These are phyloP conservation scores for Arctopsyche grandis DNA, from an alignment of 1,140 invertebrate genomes.

Conservation along the genomic window DNA sequence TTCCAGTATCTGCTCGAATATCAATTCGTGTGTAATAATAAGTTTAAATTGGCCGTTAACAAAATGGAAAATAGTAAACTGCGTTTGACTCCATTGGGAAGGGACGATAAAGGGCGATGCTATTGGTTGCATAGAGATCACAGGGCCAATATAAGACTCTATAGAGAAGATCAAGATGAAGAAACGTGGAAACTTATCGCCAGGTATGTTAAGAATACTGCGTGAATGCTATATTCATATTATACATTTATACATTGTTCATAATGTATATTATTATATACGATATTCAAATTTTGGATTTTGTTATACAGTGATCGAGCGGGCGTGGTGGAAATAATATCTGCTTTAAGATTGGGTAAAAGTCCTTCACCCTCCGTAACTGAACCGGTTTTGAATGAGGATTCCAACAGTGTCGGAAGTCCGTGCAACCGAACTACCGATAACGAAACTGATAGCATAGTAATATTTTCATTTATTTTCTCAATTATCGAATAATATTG, in stretches of 20 bases:
- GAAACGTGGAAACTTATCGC: slow-evolving; percentile 95
- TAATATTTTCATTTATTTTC: not conserved
- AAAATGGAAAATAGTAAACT: slow-evolving; percentile 81
- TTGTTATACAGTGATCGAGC: slow-evolving; percentile 72
- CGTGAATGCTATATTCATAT: not conserved
- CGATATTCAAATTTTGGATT: too few relatives aligned
- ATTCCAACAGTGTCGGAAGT: slow-evolving; percentile 70
- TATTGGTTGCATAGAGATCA: slow-evolving; percentile 95
- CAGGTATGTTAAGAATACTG: slow-evolving; percentile 69
- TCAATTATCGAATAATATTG: not conserved
- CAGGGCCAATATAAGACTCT: slow-evolving; percentile 89
- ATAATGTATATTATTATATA: too few relatives aligned
- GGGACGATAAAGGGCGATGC: slow-evolving; percentile 86
- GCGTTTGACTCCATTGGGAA: slow-evolving; percentile 86
- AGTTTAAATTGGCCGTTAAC: slow-evolving; percentile 94
- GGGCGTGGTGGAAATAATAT: slow-evolving; percentile 79
- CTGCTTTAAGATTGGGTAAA: slow-evolving; percentile 75
- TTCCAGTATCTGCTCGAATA: slow-evolving; percentile 87
- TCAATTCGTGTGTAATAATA: slow-evolving; percentile 94
- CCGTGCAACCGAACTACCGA: slow-evolving; percentile 22
- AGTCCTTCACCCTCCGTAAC: slow-evolving; percentile 67
- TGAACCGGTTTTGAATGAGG: slow-evolving; percentile 72
- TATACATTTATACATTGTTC: not conserved
- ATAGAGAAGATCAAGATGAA: slow-evolving; percentile 94
- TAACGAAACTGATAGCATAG: slow-evolving; percentile 58